A percentile compares a stretch with the other conserved stretches of the same genome.
phyloP scores from a whole-genome alignment of 2,888 invertebrate genomes.

The Brenthis ino region DNA sequence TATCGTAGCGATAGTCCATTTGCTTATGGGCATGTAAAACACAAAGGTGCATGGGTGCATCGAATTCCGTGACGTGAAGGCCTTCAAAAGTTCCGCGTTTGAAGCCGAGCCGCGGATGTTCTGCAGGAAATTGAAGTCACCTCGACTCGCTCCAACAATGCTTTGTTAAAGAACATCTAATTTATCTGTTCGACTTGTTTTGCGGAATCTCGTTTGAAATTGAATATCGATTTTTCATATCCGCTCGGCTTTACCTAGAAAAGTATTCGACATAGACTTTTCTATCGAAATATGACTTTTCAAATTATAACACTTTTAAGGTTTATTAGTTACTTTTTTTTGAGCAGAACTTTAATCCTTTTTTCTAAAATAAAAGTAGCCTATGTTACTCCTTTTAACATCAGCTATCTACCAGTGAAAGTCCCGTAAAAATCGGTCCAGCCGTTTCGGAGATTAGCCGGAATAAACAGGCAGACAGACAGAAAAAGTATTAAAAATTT shows the following conservation, averaged over 20 bases:
- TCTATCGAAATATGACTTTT: background rate
- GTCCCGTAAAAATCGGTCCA: too few relatives aligned
- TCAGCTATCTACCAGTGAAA: too few relatives aligned
- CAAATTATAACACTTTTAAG: background rate
- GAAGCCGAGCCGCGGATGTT: slow-evolving; percentile 62
- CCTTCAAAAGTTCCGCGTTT: slow-evolving; percentile 72
- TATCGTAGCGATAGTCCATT: slow-evolving; percentile 65
- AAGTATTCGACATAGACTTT: background rate
- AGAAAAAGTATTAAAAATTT: too few relatives aligned
- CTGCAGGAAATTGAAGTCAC: slow-evolving; percentile 81
- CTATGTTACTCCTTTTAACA: too few relatives aligned
- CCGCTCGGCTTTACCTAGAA: slow-evolving; percentile 23
- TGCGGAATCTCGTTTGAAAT: slow-evolving; percentile 70
- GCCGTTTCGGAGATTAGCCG: too few relatives aligned
- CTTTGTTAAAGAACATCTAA: slow-evolving; percentile 80
- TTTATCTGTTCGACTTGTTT: slow-evolving; percentile 74
- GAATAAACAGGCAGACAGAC: too few relatives aligned
- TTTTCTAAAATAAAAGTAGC: too few relatives aligned
- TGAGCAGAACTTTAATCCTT: too few relatives aligned
- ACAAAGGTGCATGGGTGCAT: slow-evolving; percentile 70
- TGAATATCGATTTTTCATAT: slow-evolving; percentile 67
- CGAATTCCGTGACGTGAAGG: slow-evolving; percentile 65
- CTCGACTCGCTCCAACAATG: slow-evolving; percentile 70
- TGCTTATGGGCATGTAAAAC: slow-evolving; percentile 63
- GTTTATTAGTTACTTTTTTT: background rate